Evolutionary conservation across 2,113 vertebrate genomes (phyloP).

Genomic region (Stegostoma tigrinum): DNA sequence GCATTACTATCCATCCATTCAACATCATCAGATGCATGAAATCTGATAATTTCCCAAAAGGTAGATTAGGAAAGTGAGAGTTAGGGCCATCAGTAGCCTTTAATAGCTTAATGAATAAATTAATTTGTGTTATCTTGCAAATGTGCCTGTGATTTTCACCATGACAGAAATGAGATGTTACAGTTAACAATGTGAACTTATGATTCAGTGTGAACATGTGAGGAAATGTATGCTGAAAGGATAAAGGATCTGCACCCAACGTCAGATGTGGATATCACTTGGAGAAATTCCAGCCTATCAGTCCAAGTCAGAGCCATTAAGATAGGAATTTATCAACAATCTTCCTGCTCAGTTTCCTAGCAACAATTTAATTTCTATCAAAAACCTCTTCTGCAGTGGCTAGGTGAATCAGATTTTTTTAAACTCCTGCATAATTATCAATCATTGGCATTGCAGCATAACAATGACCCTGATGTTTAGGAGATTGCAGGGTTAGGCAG

Average conservation of each 20-base stretch:
- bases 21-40: neutral
- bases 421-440: too few relatives aligned
- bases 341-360: neutral
- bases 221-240: neutral
- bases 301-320: neutral
- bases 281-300: neutral
- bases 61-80: neutral
- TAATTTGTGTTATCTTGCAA: neutral
- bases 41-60: neutral
- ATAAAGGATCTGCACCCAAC: neutral
- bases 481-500: too few relatives aligned
- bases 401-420: too few relatives aligned
- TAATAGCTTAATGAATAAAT: neutral
- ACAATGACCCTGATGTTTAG: too few relatives aligned
- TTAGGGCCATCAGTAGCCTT: neutral
- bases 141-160: neutral
- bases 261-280: neutral
- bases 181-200: neutral
- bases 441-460: too few relatives aligned
- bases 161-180: neutral
- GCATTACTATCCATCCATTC: neutral
- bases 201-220: neutral
- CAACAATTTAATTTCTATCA: neutral
- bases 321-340: neutral
- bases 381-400: neutral